Base-by-base conservation (phyloP, 2,113 vertebrate species). In the Cyphomyrus discorhynchus region DNA sequence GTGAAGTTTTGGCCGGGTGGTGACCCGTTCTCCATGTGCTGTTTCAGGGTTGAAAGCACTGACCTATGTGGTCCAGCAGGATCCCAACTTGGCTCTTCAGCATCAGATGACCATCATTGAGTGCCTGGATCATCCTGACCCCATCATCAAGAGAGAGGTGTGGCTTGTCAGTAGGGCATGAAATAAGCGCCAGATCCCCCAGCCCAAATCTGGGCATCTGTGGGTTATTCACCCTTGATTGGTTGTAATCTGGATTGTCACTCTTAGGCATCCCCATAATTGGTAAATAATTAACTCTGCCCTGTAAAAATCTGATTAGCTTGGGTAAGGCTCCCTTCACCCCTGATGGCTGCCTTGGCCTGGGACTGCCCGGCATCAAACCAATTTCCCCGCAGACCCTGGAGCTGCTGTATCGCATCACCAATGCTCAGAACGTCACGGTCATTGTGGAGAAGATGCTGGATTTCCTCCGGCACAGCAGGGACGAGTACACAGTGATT, bases 71-170 rank as follows among this genome's bases (percentile, higher is more conserved):
- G 95, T 99, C 89, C 98, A 98, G 93, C 98, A 99, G 93, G 98
- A 99, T 94, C 96, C 98, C 15, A 97, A 95, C 92, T 95, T 99
- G 90, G 98, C 98, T 74, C 95, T 99, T 90, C 98, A 99, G 90
- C 98, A 99, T 93, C 98, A 99, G 93, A 98, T 99, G 96, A 99
- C 98, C 92, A 98, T 99, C 93, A 99, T 99, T 90, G 98, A 99
- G 92, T 99, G 98, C 94, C 95, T 99, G 35, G 97, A 99, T 92
- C 98, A 99, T 91, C 93, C 97, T 3, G 98, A 99, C 94, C 96
- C 97, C 88, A 98, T 99, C 95, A 98, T 99, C 93, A 99, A 98
- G 95, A 97, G 97, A 94, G 98, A 98, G 97, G 98, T 99, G 91
- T 95, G 95, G n/a, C 24, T 50, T 27, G 10, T 85, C 45, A 39